These are phyloP conservation scores for Lasaia peninsularis DNA, from an alignment of 1,140 invertebrate genomes.

Conservation along the genomic window DNA sequence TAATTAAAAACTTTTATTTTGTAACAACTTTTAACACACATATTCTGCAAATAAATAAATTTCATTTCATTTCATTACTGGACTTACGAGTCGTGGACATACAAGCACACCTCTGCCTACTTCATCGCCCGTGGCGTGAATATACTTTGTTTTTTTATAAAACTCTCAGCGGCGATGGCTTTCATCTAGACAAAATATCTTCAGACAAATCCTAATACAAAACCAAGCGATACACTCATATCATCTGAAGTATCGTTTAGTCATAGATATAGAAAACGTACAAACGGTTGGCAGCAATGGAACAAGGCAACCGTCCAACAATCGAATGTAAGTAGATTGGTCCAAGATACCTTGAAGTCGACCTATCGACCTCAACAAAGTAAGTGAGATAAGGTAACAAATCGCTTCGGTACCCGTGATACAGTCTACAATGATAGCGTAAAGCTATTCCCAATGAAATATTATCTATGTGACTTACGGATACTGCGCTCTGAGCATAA, in stretches of 20 bases:
- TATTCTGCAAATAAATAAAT: too few species aligned
- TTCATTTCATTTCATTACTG: too few species aligned
- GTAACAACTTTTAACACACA: too few species aligned
- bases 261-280: slow-evolving; percentile 13
- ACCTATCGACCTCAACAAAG: slow-evolving; percentile 66
- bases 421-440: slow-evolving; percentile 39
- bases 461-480: slow-evolving; percentile 63
- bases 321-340: slow-evolving; percentile 38
- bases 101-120: too few species aligned
- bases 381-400: slow-evolving; percentile 69
- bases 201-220: too few species aligned
- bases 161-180: too few species aligned
- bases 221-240: not conserved
- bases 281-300: slow-evolving; percentile 2
- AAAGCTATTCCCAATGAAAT: slow-evolving; percentile 56
- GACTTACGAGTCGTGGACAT: too few species aligned
- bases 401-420: slow-evolving; percentile 59
- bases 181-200: too few species aligned
- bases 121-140: too few species aligned
- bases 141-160: too few species aligned
- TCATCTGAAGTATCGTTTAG: slow-evolving; percentile 1
- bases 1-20: too few species aligned
- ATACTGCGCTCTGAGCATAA: slow-evolving; percentile 58
- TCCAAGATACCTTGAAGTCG: slow-evolving; percentile 55
- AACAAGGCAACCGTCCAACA: slow-evolving; percentile 28